A percentile compares a stretch with the other conserved stretches of the same genome.
Evolutionary conservation across 2,113 vertebrate genomes (phyloP).

Genomic region (Bettongia penicillata): DNA sequence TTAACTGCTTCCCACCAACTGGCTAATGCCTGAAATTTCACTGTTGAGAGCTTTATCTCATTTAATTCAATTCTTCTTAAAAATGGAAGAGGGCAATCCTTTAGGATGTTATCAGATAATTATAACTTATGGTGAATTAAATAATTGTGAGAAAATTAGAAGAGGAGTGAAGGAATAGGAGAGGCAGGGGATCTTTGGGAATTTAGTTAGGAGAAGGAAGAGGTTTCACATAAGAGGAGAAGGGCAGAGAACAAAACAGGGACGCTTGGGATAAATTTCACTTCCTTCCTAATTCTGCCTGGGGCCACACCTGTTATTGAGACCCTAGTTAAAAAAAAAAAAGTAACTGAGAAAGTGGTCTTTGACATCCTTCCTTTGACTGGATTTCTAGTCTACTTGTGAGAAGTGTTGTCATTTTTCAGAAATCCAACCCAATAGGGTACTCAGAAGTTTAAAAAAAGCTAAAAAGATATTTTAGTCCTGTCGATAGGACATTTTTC

Average conservation of each 20-base stretch:
- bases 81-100: neutral
- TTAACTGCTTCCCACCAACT: neutral
- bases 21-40: neutral
- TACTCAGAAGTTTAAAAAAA: constrained; percentile 48
- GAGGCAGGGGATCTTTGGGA: neutral
- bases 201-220: neutral
- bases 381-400: neutral
- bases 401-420: constrained; percentile 4
- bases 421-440: neutral
- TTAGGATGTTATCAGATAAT: neutral
- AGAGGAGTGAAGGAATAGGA: neutral
- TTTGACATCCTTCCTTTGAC: neutral
- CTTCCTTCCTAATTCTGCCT: neutral
- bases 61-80: neutral
- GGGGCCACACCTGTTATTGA: neutral
- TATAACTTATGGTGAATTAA: neutral
- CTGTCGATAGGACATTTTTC: constrained; percentile 47
- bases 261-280: neutral
- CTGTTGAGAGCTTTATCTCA: neutral
- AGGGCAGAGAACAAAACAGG: neutral
- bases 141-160: neutral
- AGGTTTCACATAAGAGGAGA: neutral
- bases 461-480: constrained; percentile 20
- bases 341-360: constrained; percentile 17
- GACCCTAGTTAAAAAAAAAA: neutral